Base-by-base conservation (phyloP, 2,888 invertebrate genomes). In the Tenthredo scrophulariae region DNA sequence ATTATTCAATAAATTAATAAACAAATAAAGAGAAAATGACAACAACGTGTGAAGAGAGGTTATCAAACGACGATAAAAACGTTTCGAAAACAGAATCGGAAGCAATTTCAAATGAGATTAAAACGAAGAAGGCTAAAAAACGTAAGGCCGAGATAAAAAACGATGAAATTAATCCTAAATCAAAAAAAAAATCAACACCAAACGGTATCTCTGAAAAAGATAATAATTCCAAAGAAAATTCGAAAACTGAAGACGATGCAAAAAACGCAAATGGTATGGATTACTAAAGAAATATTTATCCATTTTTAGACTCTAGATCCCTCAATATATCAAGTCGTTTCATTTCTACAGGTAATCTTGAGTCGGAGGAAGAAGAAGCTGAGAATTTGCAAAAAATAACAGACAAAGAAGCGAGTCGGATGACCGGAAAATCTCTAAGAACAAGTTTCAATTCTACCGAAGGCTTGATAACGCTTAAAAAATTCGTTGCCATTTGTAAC, bases 401-500 rank as follows among this genome's bases (percentile, higher is more conserved):
- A 13, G 74, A 70, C 40, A 85, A 84, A 72, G 85, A 85, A 33
- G 74, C 83, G 4, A 58, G 80, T 65, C 85, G 86, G 74, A 85
- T 89, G 75, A 87, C 87, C 13, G 90, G 89, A 84, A 90, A 90
- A 86, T 87, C 86, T 15, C 85, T 93, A 26, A 90, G 91, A 84
- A 86, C 87, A 46, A 87, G 87, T 79, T 90, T 92, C 9, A 88
- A 85, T n/a, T 88, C 89, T 0, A 33, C 86, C 9, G 87, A 88
- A 83, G 89, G 89, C 5, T 86, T 91, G n/a, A 86, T 86, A 18
- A 85, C 94, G 46, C 89, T 96, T 18, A 95, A 94, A 70, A 96
- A 96, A 89, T 96, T 96, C 89, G 91, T 96, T 2, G 94, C 95
- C 90, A 94, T 95, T 70, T 95, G 95, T 79, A 92, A 94, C 9